A percentile compares a stretch with the other conserved stretches of the same genome.
These are phyloP conservation scores for Schizothorax lantsangensis DNA, from an alignment of 2,797 vertebrate genomes.

Conservation along the genomic window DNA sequence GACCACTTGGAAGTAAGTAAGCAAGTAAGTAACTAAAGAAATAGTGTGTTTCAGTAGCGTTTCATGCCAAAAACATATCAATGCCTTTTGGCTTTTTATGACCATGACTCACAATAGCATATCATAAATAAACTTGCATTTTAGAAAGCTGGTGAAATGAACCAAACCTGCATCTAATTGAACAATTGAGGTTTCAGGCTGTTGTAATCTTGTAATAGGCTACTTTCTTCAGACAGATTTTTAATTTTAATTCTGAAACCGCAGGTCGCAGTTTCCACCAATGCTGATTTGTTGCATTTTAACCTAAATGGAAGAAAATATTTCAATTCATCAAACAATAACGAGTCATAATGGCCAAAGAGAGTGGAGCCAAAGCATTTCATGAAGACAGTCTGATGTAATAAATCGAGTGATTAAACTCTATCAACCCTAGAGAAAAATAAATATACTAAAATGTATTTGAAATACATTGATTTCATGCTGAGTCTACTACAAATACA, in stretches of 20 bases:
- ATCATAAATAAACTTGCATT: background rate
- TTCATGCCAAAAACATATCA: background rate
- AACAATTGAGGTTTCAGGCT: conserved; percentile 23
- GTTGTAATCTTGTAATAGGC: conserved; percentile 12
- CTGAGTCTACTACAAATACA: too few species aligned
- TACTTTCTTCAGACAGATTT: conserved; percentile 19
- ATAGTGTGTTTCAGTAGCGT: background rate
- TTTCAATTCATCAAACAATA: conserved; percentile 30
- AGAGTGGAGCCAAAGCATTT: background rate
- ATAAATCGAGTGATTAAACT: background rate
- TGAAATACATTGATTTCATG: too few species aligned
- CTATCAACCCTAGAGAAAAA: background rate
- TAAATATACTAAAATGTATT: too few species aligned
- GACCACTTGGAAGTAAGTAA: too few species aligned
- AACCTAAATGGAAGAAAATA: conserved; percentile 6
- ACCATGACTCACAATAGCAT: background rate
- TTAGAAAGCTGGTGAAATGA: background rate
- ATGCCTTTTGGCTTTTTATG: background rate
- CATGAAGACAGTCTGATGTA: background rate
- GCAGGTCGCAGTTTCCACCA: conserved; percentile 33
- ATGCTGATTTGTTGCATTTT: background rate
- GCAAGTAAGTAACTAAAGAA: background rate
- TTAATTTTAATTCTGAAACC: conserved; percentile 35
- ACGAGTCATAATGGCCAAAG: conserved; percentile 13
- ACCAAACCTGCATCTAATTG: conserved; percentile 33